These are phyloP conservation scores for Camelus dromedarius DNA, from an alignment of 2,113 vertebrate genomes.

Conservation along the genomic window DNA sequence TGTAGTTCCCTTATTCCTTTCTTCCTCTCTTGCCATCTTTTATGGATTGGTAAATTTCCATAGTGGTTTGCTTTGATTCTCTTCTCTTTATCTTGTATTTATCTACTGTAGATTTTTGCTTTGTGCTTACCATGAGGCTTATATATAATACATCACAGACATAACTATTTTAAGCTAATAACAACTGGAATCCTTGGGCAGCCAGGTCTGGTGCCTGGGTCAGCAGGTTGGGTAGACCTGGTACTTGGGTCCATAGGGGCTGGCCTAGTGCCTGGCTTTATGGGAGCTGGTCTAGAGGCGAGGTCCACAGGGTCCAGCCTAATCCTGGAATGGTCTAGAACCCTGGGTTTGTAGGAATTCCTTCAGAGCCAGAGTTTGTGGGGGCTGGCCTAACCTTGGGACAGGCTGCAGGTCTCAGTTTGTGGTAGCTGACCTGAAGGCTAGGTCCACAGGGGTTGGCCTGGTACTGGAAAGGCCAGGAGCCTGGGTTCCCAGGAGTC, in stretches of 20 bases:
- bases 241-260: not conserved
- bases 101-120: not conserved
- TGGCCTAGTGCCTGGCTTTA: not conserved
- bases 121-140: not conserved
- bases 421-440: too few relatives aligned
- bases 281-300: not conserved
- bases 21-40: not conserved
- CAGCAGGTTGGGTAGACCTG: not conserved
- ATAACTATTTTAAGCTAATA: not conserved
- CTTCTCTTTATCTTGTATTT: not conserved
- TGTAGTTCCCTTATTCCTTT: not conserved
- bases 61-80: not conserved
- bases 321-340: not conserved
- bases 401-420: too few relatives aligned
- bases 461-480: not conserved
- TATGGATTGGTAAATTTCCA: not conserved
- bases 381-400: not conserved
- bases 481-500: not conserved
- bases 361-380: not conserved
- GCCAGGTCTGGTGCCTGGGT: not conserved
- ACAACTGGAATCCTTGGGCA: not conserved
- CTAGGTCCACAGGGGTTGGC: not conserved
- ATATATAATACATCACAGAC: not conserved
- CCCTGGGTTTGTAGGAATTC: not conserved
- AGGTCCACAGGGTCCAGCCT: not conserved